These are phyloP conservation scores for Tachysurus vachellii DNA, from an alignment of 2,113 vertebrate species.

Conservation along the genomic window DNA sequence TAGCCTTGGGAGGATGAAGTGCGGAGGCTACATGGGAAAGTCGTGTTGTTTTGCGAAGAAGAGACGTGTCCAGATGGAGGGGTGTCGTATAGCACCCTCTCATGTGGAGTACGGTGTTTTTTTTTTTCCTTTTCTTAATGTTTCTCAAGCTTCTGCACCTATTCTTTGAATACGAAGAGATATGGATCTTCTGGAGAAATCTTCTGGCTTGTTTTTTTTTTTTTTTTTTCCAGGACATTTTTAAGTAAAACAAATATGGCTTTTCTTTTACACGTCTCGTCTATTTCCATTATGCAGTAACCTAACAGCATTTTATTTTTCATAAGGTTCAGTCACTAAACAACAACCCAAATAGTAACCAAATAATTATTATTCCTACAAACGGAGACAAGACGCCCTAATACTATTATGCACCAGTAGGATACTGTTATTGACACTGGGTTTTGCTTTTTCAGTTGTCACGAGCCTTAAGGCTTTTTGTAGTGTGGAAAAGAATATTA, in stretches of 20 bases:
- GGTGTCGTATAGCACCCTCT: conserved; percentile 15
- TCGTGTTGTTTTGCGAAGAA: conserved; percentile 14
- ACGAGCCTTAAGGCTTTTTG: conserved; percentile 17
- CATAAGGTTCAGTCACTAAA: background rate
- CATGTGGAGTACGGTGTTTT: background rate
- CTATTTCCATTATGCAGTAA: background rate
- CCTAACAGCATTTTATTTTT: background rate
- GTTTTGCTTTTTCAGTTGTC: conserved; percentile 6
- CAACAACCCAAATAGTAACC: background rate
- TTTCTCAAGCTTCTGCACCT: background rate
- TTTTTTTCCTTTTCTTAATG: background rate
- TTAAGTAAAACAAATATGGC: background rate
- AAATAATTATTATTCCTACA: conserved; percentile 11
- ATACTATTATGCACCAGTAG: conserved; percentile 12
- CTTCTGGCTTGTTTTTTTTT: background rate
- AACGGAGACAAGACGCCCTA: background rate
- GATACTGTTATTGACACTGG: background rate
- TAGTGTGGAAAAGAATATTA: conserved; percentile 16
- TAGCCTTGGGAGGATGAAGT: conserved; percentile 34
- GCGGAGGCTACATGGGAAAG: conserved; percentile 3
- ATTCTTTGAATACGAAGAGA: background rate
- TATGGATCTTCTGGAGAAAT: background rate
- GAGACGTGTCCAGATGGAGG: conserved; percentile 19
- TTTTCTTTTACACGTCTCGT: background rate
- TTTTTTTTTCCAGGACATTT: background rate